phyloP scores from a whole-genome alignment of 2,797 vertebrate genomes.

The Poeciliopsis presidionis region DNA sequence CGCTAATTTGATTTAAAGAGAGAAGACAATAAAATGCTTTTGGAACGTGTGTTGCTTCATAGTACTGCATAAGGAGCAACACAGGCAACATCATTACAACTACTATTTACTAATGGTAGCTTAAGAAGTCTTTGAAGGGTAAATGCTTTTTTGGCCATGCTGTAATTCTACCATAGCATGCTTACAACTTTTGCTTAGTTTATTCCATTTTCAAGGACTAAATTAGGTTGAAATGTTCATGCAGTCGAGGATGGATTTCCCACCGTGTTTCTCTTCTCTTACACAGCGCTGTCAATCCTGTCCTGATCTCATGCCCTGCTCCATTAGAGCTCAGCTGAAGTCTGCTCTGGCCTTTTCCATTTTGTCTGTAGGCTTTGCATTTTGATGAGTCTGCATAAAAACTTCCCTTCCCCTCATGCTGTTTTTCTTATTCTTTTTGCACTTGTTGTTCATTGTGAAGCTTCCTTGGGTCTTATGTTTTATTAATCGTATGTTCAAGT shows the following conservation, averaged over 20 bases:
- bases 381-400: constrained; percentile 37
- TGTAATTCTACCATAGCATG: neutral
- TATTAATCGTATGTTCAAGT: neutral
- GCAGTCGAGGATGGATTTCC: constrained; percentile 9
- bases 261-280: neutral
- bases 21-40: constrained; percentile 22
- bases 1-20: constrained; percentile 34
- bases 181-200: neutral
- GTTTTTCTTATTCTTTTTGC: neutral
- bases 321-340: constrained; percentile 20
- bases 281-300: constrained; percentile 1
- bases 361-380: constrained; percentile 21
- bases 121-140: neutral
- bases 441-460: constrained; percentile 1
- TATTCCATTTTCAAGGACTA: neutral
- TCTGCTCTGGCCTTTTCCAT: constrained; percentile 18
- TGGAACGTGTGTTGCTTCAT: constrained; percentile 4
- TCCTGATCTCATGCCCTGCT: constrained; percentile 24
- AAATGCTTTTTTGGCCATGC: neutral
- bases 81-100: constrained; percentile 11
- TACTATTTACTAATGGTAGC: neutral
- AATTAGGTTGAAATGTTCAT: constrained; percentile 5
- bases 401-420: neutral
- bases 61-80: neutral
- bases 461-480: neutral